phyloP scores from a whole-genome alignment of 2,888 invertebrate genomes.

The Metellina segmentata region DNA sequence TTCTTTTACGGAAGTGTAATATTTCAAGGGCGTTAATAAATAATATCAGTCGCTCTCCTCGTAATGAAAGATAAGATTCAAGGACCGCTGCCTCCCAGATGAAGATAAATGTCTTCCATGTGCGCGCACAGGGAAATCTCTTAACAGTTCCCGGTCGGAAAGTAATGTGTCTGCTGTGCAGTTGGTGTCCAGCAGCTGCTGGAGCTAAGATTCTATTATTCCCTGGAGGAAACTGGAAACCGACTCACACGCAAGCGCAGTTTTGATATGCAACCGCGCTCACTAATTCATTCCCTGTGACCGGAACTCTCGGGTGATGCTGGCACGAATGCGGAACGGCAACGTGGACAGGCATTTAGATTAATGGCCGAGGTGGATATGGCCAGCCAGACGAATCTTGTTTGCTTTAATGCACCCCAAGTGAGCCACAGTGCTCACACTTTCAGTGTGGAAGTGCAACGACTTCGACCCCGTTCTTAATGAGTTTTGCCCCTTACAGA shows the following conservation, averaged over 20 bases:
- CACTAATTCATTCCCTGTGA: conserved; percentile 42
- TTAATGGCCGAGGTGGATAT: conserved; percentile 22
- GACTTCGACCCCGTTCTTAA: conserved; percentile 12
- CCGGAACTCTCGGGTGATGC: conserved; percentile 25
- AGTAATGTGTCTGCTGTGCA: background rate
- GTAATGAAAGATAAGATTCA: background rate
- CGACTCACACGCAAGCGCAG: conserved; percentile 33
- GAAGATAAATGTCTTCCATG: background rate
- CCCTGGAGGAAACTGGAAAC: conserved; percentile 22
- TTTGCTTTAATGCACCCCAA: conserved; percentile 59
- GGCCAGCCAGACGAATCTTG: conserved; percentile 35
- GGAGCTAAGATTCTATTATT: conserved; percentile 27
- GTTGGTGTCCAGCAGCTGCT: conserved; percentile 5
- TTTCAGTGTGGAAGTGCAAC: conserved; percentile 30
- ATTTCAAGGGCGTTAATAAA: conserved; percentile 1
- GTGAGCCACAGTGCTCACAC: conserved; percentile 29
- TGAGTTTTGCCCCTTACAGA: conserved; percentile 15
- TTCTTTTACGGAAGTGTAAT: background rate
- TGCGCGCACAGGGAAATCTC: background rate
- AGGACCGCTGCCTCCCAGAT: background rate
- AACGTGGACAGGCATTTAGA: conserved; percentile 44
- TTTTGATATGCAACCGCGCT: conserved; percentile 13
- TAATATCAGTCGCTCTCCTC: background rate
- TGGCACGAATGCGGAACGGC: conserved; percentile 33
- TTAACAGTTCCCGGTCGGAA: background rate